Base-by-base conservation (phyloP, 2,888 invertebrate genomes). In the Scaptomyza parva region DNA sequence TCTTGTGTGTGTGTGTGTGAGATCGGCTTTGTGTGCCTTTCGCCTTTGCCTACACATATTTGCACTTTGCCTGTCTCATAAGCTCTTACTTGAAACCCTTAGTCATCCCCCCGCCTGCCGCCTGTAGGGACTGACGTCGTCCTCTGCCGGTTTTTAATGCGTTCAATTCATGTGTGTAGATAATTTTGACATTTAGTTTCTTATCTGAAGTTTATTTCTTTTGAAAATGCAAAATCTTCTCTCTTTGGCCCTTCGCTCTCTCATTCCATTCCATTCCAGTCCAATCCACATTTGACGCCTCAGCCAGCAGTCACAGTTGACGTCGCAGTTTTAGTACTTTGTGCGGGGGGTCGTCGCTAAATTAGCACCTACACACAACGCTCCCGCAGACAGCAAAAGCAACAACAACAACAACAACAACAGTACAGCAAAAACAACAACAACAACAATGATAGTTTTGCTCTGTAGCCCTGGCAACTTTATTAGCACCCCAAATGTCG, bases 181-280 rank as follows among this genome's bases (percentile, higher is more conserved):
- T 88, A 84, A 81, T 86, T 88, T 86, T 86, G 88, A 86, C 89
- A 89, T 88, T 88, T 85, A 79, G 74, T 71, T 77, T 72, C 81
- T 88, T 88, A 89, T 88, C 89, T 79, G 60, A 77, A 83, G 82
- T 88, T 84, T 72, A 78, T 84, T 86, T 76, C 84, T 84, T 80
- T 78, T 78, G 82, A 86, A 86, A 86, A 86, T 78, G 82, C 75
- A 78, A 80, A 87, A 37, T 37, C 35, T 37, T 30, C n/a, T n/a
- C n/a, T n/a, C n/a, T n/a, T n/a, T n/a, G n/a, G 9, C 11, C 28
- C 3, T 28, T 28, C 11, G n/a, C 28, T 9, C 9, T 26, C 6
- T 6, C 22, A 22, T 26, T 74, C 65, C 65, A 17, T 45, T 51
- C 20, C 44, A 33, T 28, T 9, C 57, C 41, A 24, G 17, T 48